Conservation (phyloP, 1,140 invertebrate species). For the Scaptomyza pallida region DNA sequence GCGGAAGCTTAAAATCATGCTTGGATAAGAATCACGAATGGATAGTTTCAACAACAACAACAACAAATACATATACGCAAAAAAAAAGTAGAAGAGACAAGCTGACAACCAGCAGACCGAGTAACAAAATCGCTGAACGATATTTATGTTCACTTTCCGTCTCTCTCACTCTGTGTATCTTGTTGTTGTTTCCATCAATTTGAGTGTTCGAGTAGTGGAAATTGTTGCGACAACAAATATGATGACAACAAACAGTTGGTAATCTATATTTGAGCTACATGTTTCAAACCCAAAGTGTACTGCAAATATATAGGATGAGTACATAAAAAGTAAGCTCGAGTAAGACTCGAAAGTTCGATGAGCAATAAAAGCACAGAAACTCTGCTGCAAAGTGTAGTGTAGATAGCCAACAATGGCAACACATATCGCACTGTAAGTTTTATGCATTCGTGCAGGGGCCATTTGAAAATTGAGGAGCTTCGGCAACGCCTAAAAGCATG, state of each 20-base stretch:
- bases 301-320: not conserved
- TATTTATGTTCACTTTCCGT: constrained; percentile 15
- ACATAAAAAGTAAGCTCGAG: not conserved
- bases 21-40: constrained; percentile 43
- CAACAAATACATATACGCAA: not conserved
- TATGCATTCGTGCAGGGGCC: constrained; percentile 44
- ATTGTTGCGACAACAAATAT: constrained; percentile 3
- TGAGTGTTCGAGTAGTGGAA: constrained; percentile 11
- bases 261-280: not conserved
- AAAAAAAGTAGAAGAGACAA: constrained; percentile 1
- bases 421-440: constrained; percentile 49
- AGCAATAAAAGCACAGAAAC: not conserved
- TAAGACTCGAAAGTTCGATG: constrained; percentile 2
- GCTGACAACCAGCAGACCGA: constrained; percentile 34
- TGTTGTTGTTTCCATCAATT: constrained; percentile 5
- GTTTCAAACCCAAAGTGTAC: not conserved
- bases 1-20: constrained; percentile 53
- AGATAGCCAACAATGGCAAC: constrained; percentile 19
- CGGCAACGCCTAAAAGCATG: constrained; percentile 67
- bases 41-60: constrained; percentile 13
- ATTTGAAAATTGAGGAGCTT: constrained; percentile 53
- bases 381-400: not conserved
- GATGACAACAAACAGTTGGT: not conserved
- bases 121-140: constrained; percentile 23
- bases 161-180: not conserved